phyloP scores from a whole-genome alignment of 2,888 invertebrate species.

The Leucoptera coffeella region DNA sequence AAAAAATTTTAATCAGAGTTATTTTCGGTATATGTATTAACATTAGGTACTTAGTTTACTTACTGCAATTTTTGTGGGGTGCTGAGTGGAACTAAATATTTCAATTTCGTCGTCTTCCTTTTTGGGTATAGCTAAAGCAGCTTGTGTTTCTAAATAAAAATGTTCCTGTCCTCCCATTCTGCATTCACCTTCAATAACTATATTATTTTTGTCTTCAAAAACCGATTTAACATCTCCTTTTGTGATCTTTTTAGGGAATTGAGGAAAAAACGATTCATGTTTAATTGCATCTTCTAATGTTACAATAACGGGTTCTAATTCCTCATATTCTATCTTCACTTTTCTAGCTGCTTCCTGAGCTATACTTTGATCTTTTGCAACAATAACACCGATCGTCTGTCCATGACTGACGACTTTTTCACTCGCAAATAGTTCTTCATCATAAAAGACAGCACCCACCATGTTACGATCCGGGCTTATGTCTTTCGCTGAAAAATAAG shows the following conservation, averaged over 20 bases:
- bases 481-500: conserved; percentile 74
- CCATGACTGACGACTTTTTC: conserved; percentile 73
- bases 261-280: conserved; percentile 62
- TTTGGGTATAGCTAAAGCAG: conserved; percentile 63
- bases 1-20: too few species aligned
- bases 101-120: conserved; percentile 77
- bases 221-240: conserved; percentile 64
- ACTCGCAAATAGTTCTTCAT: conserved; percentile 82
- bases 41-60: too few species aligned
- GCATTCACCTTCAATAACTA: conserved; percentile 69
- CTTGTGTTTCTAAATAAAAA: conserved; percentile 90
- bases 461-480: conserved; percentile 60
- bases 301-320: conserved; percentile 70
- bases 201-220: conserved; percentile 61
- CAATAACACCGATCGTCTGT: conserved; percentile 75
- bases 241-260: conserved; percentile 50
- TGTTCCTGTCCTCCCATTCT: conserved; percentile 92
- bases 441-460: conserved; percentile 68
- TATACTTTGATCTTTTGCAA: conserved; percentile 68
- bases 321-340: conserved; percentile 79
- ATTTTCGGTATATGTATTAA: too few species aligned
- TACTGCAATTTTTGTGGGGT: conserved; percentile 69
- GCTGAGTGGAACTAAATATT: conserved; percentile 81
- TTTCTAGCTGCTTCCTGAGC: conserved; percentile 79
- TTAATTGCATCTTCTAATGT: conserved; percentile 87